Evolutionary conservation across 2,888 invertebrate species (phyloP).

Genomic region (Drosophila colorata): DNA sequence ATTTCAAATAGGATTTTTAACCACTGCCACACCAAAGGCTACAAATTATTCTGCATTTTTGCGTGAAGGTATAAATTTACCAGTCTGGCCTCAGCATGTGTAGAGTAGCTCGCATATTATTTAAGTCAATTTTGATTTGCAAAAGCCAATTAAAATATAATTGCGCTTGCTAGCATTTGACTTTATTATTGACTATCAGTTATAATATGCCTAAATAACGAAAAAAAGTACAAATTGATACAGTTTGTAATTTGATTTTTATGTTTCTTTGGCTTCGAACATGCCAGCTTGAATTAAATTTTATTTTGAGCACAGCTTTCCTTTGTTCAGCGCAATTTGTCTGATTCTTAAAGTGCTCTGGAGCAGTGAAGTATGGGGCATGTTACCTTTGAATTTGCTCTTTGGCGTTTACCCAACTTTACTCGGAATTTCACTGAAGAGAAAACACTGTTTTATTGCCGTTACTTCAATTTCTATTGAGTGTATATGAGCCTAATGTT

Average conservation of each 20-base stretch:
- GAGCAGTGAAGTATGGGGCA: not conserved
- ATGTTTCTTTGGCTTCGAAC: not conserved
- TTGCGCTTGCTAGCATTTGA: not conserved
- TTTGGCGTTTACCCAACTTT: not conserved
- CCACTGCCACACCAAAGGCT: too few relatives aligned
- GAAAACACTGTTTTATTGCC: conserved; percentile 25
- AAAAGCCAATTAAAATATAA: conserved; percentile 10
- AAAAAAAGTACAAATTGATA: not conserved
- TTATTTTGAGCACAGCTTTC: conserved; percentile 10
- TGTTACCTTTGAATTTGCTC: conserved; percentile 6
- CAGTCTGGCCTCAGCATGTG: not conserved
- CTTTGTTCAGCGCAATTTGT: conserved; percentile 38
- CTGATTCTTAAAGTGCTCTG: conserved; percentile 28
- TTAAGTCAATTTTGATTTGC: not conserved
- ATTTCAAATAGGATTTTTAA: not conserved
- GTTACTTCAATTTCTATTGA: conserved; percentile 1
- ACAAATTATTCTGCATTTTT: not conserved
- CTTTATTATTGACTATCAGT: not conserved
- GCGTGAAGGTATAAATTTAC: not conserved
- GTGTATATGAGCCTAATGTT: conserved; percentile 10
- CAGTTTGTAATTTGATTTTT: conserved; percentile 25
- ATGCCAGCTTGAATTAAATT: conserved; percentile 21
- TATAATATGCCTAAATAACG: not conserved
- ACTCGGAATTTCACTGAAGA: conserved; percentile 4
- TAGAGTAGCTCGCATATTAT: not conserved